Base-by-base conservation (phyloP, 1,140 invertebrate species). In the Dryas iulia region DNA sequence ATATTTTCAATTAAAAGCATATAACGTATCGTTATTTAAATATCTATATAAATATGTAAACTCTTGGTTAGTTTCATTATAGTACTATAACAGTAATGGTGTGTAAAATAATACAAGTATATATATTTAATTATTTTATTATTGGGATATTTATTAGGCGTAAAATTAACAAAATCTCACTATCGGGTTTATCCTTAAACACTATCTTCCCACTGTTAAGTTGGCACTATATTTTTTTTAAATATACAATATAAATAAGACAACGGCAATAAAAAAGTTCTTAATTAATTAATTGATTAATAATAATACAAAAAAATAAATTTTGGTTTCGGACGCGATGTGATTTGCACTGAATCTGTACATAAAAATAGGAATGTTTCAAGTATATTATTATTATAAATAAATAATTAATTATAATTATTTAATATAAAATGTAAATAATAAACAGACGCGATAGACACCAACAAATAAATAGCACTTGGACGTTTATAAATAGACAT, bases 141-240 rank as follows among this genome's bases (percentile, higher is more conserved):
- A n/a, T 64, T 69, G 72, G 71, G 69, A 74, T 79, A 78, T 69
- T 77, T 74, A 75, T 73, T 75, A 79, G 68, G 67, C 47, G 64
- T 78, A 83, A 66, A 75, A 79, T 78, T 78, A 77, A 82, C 78
- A 80, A 72, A 74, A 66, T 76, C 76, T 81, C 80, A 79, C 81
- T 82, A 84, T 84, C 71, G 71, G 74, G 75, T 81, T 87, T 83
- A 84, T 86, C 14, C 39, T 47, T 47, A 47, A 47, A 47, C 21
- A 47, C 7, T 47, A 47, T 47, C 14, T 47, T 47, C 14, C 21
- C 39, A 47, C 39, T 47, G 33, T 47, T 47, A 47, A 14, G 18
- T 47, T 47, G 39, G 73, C 74, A 71, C 62, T 66, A 54, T 39
- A 59, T 60, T 60, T 69, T 52, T 75, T 69, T 52, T 75, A 74